Base-by-base conservation (phyloP, 2,113 vertebrate genomes). In the Amia ocellicauda region DNA sequence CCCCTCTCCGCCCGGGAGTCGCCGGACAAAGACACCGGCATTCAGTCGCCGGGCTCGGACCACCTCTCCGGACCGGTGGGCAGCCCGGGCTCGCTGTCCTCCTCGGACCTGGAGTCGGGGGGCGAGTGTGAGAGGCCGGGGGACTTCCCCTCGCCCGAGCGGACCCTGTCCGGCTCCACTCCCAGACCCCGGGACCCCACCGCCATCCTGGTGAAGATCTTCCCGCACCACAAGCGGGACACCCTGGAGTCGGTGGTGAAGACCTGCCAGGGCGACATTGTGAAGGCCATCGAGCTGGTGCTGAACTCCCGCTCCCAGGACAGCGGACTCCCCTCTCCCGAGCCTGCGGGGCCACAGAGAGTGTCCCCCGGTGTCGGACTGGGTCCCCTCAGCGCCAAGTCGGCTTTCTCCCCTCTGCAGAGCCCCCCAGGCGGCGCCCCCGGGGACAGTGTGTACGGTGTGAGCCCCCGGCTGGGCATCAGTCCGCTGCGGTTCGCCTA, bases 61-160 rank as follows among this genome's bases (percentile, higher is more conserved):
- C 84, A 79, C 10, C 79, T 78, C 4, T 91, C 89, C 2, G 90
- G 88, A 56, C 83, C 76, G 14, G 76, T 80, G 2, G 84, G 83
- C 49, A 92, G 91, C 52, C 90, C 90, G 0, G 79, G 77, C 59
- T 92, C 90, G 7, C 73, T 84, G 1, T 90, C 84, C 5, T 86
- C 92, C 4, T 93, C 91, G 3, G 92, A 93, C 55, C 72, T 83
- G 27, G 93, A 94, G 77, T 93, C 93, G 0, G 90, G 91, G 66
- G 90, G 86, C 53, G 93, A 94, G 71, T 89, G 78, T 1, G 92
- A 93, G 40, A 92, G 86, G 71, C 72, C 69, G 22, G 90, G 74
- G 63, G 85, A 87, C 36, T 71, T 74, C n/a, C 47, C 41, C 10
- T 55, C 58, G 1, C n/a, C 67, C 31, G 78, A 66, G 47, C 47